Conservation (phyloP, 2,797 vertebrate genomes). For the Tiaroga cobitis region DNA sequence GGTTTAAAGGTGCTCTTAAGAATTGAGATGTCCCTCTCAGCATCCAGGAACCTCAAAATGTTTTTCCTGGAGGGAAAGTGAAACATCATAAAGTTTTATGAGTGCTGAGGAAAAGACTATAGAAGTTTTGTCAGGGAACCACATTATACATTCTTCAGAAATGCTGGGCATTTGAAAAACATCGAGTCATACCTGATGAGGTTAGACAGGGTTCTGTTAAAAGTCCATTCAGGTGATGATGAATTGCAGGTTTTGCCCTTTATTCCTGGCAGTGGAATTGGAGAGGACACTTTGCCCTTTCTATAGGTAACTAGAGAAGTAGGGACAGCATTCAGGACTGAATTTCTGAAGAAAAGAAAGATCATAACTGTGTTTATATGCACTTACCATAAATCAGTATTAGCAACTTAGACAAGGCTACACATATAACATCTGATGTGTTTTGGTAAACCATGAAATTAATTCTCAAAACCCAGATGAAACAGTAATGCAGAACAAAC, state of each 20-base stretch:
- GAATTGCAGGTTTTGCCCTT: constrained; percentile 57
- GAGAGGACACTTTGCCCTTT: constrained; percentile 19
- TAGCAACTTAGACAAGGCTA: neutral
- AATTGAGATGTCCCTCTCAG: constrained; percentile 95
- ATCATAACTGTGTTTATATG: neutral
- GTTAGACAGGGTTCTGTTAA: constrained; percentile 78
- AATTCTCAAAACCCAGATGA: neutral
- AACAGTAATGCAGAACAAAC: neutral
- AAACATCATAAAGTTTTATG: constrained; percentile 1
- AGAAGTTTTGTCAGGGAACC: neutral
- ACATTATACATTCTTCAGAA: neutral
- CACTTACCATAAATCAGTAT: neutral
- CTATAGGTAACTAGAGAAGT: constrained; percentile 51
- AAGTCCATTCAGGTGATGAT: constrained; percentile 70
- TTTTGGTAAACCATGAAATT: neutral
- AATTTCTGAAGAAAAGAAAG: constrained; percentile 10
- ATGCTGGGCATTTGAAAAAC: neutral
- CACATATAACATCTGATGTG: neutral
- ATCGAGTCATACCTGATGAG: constrained; percentile 73
- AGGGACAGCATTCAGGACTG: constrained; percentile 48
- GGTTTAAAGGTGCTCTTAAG: constrained; percentile 93
- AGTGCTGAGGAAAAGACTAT: neutral
- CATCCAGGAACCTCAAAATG: constrained; percentile 92
- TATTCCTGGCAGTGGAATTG: constrained; percentile 30
- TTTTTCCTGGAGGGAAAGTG: constrained; percentile 81